Conservation (phyloP, 2,888 invertebrate genomes). For the Myopa testacea region DNA sequence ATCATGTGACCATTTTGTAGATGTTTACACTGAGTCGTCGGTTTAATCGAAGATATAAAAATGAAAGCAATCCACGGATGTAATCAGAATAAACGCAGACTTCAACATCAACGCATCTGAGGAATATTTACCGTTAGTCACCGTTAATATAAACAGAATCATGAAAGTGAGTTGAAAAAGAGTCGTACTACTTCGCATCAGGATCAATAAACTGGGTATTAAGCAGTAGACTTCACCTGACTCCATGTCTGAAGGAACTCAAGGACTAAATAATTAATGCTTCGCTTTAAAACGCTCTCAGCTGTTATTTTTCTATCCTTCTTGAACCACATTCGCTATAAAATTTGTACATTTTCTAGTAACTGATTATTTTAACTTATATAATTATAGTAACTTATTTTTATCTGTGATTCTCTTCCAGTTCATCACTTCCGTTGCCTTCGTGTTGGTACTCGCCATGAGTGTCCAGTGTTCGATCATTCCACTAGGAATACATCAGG, state of each 20-base stretch:
- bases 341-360: neutral
- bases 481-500: conserved; percentile 53
- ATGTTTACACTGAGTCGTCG: neutral
- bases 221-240: neutral
- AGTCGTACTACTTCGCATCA: neutral
- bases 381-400: neutral
- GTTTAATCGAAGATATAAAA: conserved; percentile 49
- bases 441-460: conserved; percentile 63
- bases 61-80: conserved; percentile 45
- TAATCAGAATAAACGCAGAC: conserved; percentile 61
- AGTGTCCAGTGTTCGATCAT: conserved; percentile 62
- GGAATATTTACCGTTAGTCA: neutral
- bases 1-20: too few species aligned
- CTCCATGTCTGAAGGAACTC: neutral
- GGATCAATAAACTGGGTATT: neutral
- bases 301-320: too few species aligned
- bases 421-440: conserved; percentile 58
- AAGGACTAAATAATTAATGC: too few species aligned
- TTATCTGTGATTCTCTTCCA: conserved; percentile 41
- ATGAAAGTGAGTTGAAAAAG: conserved; percentile 59
- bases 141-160: conserved; percentile 45
- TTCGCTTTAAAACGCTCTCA: too few species aligned
- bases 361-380: neutral
- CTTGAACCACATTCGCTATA: neutral
- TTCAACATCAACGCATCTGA: conserved; percentile 49